Percentiles rank a stretch among this genome's conserved stretches.
Evolutionary conservation across 2,888 invertebrate species (phyloP).

Genomic region (Bruchidius siliquastri): DNA sequence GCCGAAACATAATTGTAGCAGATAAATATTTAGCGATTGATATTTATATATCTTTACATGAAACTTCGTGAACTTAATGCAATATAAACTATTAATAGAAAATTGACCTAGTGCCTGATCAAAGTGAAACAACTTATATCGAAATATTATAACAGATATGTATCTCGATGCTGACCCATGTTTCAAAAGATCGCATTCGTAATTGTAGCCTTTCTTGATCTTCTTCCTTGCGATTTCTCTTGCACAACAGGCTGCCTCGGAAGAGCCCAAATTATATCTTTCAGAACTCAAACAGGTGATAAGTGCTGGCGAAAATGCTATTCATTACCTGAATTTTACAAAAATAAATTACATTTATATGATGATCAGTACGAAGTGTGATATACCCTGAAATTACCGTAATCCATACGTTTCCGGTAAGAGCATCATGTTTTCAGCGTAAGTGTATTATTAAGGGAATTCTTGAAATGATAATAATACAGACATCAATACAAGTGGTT

Average conservation of each 20-base stretch:
- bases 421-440: neutral
- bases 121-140: too few relatives aligned
- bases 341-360: neutral
- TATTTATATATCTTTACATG: too few relatives aligned
- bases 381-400: neutral
- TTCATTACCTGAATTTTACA: neutral
- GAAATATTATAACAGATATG: too few relatives aligned
- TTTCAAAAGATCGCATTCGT: too few relatives aligned
- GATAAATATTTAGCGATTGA: too few relatives aligned
- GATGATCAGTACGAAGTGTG: neutral
- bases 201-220: neutral
- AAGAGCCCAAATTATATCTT: neutral
- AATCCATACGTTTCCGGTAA: neutral
- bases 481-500: neutral
- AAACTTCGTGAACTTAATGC: too few relatives aligned
- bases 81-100: too few relatives aligned
- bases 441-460: neutral
- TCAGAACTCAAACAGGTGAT: neutral
- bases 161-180: too few relatives aligned
- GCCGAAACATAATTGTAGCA: too few relatives aligned
- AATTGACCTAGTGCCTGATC: too few relatives aligned
- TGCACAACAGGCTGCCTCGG: neutral
- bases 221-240: neutral
- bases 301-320: neutral
- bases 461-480: neutral